Evolutionary conservation across 2,797 vertebrate species (phyloP), one percentile per base, ranked within the genome.

Genomic region (Diplodus puntazzo): DNA sequence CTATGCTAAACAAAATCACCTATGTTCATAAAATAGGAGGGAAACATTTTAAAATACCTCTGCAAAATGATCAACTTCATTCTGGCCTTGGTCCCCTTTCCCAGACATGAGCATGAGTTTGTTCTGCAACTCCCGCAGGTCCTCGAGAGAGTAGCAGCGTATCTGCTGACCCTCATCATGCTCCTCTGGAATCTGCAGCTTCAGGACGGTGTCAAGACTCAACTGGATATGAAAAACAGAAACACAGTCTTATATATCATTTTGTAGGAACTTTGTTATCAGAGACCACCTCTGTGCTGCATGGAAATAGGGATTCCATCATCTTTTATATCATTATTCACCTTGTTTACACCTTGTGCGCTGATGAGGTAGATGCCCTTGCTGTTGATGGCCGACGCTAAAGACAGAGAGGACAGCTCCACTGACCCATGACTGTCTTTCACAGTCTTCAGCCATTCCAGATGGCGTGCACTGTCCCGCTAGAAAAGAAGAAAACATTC

Each of bases 71-170:
- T 98, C 97, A 68, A 98, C 98, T 81, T 98, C 98, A 69, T 80
- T 59, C 6, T 95, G 94, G 30, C 94, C 95, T 87, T 97, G 97
- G 52, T 99, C 97, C 17, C 95, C 97, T 93, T 97, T 98, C 20
- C 97, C 96, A 0, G 98, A 99, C 97, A 99, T 98, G 11, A 99
- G 96, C 98, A 99, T 99, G 57, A 99, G 94, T 78, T 99, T 99
- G 92, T 99, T 99, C 85, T 98, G 95, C 55, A 99, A 94, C 21
- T 99, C 98, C 4, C 93, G 92, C 23, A 99, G 93, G 55, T 99
- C 98, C 18, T 97, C 96, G 3, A 98, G 91, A 0, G 96, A 96
- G 81, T 97, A 99, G 10, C 46, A 57, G 23, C 96, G 93, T 0
- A 60, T 73, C 20, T 93, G 84, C 16, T 62, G 75, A 0, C 66